Percentiles rank a stretch among this genome's conserved stretches.
phyloP scores from a whole-genome alignment of 2,888 invertebrate genomes.

The Melanotus villosus region DNA sequence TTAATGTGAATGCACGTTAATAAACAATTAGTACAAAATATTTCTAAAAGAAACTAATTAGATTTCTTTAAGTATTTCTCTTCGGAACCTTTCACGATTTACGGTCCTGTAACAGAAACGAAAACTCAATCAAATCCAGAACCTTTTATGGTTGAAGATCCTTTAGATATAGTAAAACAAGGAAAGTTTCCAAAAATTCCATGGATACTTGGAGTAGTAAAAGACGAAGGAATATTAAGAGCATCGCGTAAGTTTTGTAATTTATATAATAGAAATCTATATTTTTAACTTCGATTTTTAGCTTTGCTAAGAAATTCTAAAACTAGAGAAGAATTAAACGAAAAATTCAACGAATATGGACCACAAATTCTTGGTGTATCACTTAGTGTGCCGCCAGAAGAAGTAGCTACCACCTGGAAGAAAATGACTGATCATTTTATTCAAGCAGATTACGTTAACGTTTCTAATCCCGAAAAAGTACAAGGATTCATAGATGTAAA shows the following conservation, averaged over 20 bases:
- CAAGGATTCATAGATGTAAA: slow-evolving; percentile 61
- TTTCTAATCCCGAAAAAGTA: slow-evolving; percentile 52
- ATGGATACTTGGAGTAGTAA: slow-evolving; percentile 69
- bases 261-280: no score
- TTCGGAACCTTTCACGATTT: slow-evolving; percentile 70
- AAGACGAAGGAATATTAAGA: slow-evolving; percentile 70
- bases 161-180: slow-evolving; percentile 63
- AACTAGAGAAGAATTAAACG: slow-evolving; percentile 52
- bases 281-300: no score
- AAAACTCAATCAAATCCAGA: slow-evolving; percentile 59
- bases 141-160: slow-evolving; percentile 69
- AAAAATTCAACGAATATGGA: slow-evolving; percentile 55
- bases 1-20: no score
- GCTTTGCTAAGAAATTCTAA: slow-evolving; percentile 54
- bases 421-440: slow-evolving; percentile 57
- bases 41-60: no score
- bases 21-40: no score
- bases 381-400: slow-evolving; percentile 44
- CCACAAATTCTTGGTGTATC: slow-evolving; percentile 54
- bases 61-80: slow-evolving; percentile 65
- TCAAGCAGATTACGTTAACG: slow-evolving; percentile 49
- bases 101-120: slow-evolving; percentile 68
- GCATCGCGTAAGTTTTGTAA: slow-evolving; percentile 62
- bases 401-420: slow-evolving; percentile 10
- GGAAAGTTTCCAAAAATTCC: slow-evolving; percentile 68